Conservation (phyloP, 2,113 vertebrate genomes). For the Bufo bufo region DNA sequence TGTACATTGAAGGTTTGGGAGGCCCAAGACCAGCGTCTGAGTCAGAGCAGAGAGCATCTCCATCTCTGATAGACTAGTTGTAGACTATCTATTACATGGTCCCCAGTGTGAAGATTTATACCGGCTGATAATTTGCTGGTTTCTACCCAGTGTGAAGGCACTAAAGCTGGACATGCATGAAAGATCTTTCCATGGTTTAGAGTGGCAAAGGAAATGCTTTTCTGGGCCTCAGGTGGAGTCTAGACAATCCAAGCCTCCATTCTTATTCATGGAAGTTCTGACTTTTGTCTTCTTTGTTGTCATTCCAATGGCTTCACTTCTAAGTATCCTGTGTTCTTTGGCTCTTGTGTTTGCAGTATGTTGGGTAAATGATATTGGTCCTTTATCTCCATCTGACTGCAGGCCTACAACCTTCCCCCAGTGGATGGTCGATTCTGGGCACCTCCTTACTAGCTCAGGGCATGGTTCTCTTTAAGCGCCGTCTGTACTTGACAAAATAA, state of each 20-base stretch:
- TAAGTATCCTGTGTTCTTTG: slow-evolving; percentile 43
- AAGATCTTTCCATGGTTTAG: neutral
- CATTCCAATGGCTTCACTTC: slow-evolving; percentile 43
- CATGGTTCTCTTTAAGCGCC: neutral
- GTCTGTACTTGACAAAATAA: slow-evolving; percentile 25
- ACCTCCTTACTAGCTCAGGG: slow-evolving; percentile 17
- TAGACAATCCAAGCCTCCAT: slow-evolving; percentile 37
- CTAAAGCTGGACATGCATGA: neutral
- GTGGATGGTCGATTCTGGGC: neutral
- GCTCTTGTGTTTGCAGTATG: slow-evolving; percentile 30
- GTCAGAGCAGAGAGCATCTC: too few relatives aligned
- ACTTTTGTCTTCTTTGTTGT: slow-evolving; percentile 46
- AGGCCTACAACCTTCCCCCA: neutral
- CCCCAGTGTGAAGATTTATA: too few relatives aligned
- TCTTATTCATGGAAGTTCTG: slow-evolving; percentile 31
- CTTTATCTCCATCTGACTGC: slow-evolving; percentile 26
- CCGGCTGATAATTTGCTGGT: too few relatives aligned
- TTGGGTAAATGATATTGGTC: slow-evolving; percentile 26
- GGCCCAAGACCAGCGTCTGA: too few relatives aligned
- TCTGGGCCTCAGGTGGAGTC: neutral
- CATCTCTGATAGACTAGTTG: too few relatives aligned
- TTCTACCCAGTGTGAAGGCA: too few relatives aligned
- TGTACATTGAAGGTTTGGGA: too few relatives aligned
- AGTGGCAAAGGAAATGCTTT: neutral
- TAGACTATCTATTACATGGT: too few relatives aligned